Conservation (phyloP, 2,113 vertebrate species). For the Lamprotornis superbus region DNA sequence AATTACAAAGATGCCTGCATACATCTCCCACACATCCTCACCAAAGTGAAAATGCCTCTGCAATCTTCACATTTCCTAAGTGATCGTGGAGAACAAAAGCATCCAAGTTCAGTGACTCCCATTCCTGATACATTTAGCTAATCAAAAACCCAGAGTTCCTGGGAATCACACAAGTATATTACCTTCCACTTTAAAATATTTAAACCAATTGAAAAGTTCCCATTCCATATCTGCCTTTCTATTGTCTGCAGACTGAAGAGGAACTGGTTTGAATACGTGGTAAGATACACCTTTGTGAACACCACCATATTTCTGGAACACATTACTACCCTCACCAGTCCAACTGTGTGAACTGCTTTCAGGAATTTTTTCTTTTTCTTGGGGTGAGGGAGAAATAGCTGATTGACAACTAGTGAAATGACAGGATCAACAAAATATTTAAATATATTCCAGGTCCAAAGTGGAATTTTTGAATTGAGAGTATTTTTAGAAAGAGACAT, state of each 20-base stretch:
- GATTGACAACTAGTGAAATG: neutral
- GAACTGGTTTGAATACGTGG: neutral
- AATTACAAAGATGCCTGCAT: neutral
- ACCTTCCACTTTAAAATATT: neutral
- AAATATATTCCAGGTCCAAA: neutral
- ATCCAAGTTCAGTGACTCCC: neutral
- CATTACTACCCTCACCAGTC: neutral
- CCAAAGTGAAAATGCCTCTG: neutral
- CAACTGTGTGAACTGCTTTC: neutral
- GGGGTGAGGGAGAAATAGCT: neutral
- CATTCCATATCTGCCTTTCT: neutral
- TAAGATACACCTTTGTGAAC: neutral
- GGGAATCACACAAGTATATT: neutral
- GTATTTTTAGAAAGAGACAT: neutral
- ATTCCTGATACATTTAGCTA: neutral
- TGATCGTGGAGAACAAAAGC: neutral
- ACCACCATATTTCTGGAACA: accelerated
- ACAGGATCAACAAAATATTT: neutral
- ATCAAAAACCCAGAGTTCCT: neutral
- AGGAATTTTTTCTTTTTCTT: neutral
- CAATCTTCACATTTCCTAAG: neutral
- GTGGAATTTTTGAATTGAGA: neutral
- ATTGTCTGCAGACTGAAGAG: accelerated
- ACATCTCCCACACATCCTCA: neutral
- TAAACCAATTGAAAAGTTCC: neutral